Evolutionary conservation across 2,888 invertebrate genomes (phyloP), one percentile per base, ranked within the genome.

Genomic region (Scaptomyza tumidula): DNA sequence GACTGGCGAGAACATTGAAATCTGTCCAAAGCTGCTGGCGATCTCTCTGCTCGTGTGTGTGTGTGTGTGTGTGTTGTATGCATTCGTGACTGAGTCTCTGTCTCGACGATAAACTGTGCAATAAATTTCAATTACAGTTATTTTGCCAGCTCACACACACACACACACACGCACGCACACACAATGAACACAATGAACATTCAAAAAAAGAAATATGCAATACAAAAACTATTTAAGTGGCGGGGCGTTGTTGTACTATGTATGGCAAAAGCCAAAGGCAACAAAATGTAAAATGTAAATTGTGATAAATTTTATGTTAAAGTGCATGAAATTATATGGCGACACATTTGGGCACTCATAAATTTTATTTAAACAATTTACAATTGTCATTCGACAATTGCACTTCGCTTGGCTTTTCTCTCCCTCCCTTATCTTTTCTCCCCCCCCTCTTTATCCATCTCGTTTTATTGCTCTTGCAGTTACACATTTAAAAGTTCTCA

Each of bases 51-150:
- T 9, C 9, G 14, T 39, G 14, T 39, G 37, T 9, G 35, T 33
- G 13, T 37, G 24, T 24, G 24, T 4, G 41, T 16, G 41, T 41
- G 41, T 41, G 41, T 1, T n/a, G 41, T 41, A 7, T 41, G 41
- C 3, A 16, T 69, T 49, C 52, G 44, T 75, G 62, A 43, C 46
- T 49, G 70, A 57, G 57, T 56, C 60, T 67, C 84, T 83, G 87
- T 88, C 88, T 82, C 78, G 86, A 79, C 87, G 81, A 88, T 89
- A 91, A 90, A 90, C 90, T 89, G 88, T 91, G 90, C 90, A 91
- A 91, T 91, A 91, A 91, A 91, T 91, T 91, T 91, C 91, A 91
- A 91, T 91, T 90, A 90, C 86, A 85, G 88, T 83, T 86, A 89
- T 87, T 86, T 77, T 66, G 24, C 24, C 24, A 24, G 24, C 24